Evolutionary conservation across 2,797 vertebrate genomes (phyloP).

Genomic region (Scolopax bukidnonensis): DNA sequence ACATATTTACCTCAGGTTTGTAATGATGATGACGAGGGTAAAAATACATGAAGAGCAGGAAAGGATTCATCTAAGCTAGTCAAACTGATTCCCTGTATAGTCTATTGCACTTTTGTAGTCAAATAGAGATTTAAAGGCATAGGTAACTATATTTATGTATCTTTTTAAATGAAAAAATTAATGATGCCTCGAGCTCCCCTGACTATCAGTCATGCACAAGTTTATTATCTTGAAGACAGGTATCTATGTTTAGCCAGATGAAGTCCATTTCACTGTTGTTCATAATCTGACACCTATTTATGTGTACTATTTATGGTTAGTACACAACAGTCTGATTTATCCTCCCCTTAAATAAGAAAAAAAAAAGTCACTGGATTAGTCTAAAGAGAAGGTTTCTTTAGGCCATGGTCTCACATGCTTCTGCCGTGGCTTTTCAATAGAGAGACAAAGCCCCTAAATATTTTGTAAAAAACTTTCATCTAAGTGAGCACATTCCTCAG

Average conservation of each 20-base stretch:
- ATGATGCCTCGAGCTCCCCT: rapidly evolving
- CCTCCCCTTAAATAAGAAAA: background rate
- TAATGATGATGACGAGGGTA: background rate
- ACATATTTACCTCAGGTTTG: background rate
- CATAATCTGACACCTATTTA: background rate
- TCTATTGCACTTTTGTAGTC: background rate
- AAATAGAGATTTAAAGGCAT: background rate
- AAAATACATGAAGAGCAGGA: background rate
- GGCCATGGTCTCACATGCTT: background rate
- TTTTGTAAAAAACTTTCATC: background rate
- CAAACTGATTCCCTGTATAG: background rate
- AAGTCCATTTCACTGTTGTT: background rate
- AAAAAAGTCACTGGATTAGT: background rate
- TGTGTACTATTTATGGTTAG: background rate
- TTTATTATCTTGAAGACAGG: background rate
- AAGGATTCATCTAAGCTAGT: background rate
- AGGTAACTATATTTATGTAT: background rate
- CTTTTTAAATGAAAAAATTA: background rate
- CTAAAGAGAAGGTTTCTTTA: background rate
- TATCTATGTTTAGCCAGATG: background rate
- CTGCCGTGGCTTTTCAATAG: background rate
- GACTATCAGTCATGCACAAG: background rate
- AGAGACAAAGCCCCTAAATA: background rate
- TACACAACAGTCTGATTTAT: background rate
- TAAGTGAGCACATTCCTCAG: background rate